A percentile compares a stretch with the other conserved stretches of the same genome.
Evolutionary conservation across 2,113 vertebrate genomes (phyloP).

Genomic region (Phaethon lepturus): DNA sequence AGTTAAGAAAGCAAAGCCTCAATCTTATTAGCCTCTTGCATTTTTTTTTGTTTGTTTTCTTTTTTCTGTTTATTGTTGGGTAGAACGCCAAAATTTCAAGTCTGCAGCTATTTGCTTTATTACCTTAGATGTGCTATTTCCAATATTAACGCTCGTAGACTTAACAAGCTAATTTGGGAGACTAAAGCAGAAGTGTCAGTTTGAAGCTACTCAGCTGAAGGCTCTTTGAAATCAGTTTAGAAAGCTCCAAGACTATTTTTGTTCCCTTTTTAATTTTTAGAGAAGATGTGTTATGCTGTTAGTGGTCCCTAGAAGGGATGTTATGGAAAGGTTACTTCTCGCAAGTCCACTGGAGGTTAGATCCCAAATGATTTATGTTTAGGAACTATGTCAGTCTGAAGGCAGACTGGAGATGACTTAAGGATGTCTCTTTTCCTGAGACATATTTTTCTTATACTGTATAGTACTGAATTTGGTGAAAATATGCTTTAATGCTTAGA

Average conservation of each 20-base stretch:
- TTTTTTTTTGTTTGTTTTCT: background rate
- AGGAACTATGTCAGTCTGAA: background rate
- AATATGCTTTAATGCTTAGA: background rate
- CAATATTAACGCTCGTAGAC: background rate
- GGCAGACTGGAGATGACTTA: background rate
- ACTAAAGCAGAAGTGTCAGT: constrained; percentile 56
- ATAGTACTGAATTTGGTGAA: background rate
- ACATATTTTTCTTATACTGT: background rate
- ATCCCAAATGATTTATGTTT: background rate
- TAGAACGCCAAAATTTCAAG: background rate
- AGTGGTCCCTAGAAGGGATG: background rate
- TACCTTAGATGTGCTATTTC: constrained; percentile 41
- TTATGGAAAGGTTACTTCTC: background rate
- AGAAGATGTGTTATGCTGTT: background rate
- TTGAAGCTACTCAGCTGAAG: constrained; percentile 42
- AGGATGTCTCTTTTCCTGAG: background rate
- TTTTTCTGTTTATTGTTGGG: background rate
- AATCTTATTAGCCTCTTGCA: background rate
- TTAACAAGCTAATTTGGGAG: constrained; percentile 23
- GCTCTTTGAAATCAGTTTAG: constrained; percentile 53
- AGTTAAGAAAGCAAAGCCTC: background rate
- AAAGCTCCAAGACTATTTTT: constrained; percentile 42
- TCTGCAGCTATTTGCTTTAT: constrained; percentile 43
- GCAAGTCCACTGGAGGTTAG: background rate
- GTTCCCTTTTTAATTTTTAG: constrained; percentile 37